Evolutionary conservation across 2,113 vertebrate species (phyloP), one percentile per base, ranked within the genome.

Genomic region (Macaca nemestrina): DNA sequence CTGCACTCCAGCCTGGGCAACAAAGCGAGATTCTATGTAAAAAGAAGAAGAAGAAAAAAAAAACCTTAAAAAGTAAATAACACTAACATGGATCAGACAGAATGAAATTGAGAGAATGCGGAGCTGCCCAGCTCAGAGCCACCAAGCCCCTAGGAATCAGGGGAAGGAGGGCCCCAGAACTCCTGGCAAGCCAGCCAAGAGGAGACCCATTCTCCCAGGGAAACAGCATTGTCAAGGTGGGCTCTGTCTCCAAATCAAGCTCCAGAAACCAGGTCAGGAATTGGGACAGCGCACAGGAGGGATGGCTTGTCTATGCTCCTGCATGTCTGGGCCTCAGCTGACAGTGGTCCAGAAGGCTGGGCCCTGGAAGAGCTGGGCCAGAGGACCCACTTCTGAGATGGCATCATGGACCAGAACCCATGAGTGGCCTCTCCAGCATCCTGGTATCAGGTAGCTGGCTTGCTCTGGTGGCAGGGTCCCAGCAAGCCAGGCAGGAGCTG

Each of bases 101-200:
- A n/a, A 40, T 17, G 38, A 45, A 1, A 48, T 0, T 9, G 5
- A 59, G 20, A 38, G 32, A 17, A 59, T 4, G 10, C 1, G 12
- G 30, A 78, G 18, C 32, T 70, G 59, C 45, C 43, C 35, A 11
- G 79, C 25, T 83, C 12, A 32, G 50, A 0, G 2, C 22, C 50
- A 7, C 35, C 17, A 35, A 30, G 3, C 1, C 40, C 25, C 25
- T 6, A 25, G 43, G 35, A 68, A 57, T 93, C 72, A 5, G 22
- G 64, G 8, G 9, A 35, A 6, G 50, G 32, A 81, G 40, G 35
- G 6, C 18, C 30, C 64, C 45, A 13, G 64, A 70, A 9, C 20
- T 9, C 32, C 32, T 70, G 43, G 43, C 43, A 22, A 30, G 12
- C n/a, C 8, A 20, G 64, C 64, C 40, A 38, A 13, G 11, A n/a